Evolutionary conservation across 2,797 vertebrate species (phyloP).

Genomic region (Periparus ater): DNA sequence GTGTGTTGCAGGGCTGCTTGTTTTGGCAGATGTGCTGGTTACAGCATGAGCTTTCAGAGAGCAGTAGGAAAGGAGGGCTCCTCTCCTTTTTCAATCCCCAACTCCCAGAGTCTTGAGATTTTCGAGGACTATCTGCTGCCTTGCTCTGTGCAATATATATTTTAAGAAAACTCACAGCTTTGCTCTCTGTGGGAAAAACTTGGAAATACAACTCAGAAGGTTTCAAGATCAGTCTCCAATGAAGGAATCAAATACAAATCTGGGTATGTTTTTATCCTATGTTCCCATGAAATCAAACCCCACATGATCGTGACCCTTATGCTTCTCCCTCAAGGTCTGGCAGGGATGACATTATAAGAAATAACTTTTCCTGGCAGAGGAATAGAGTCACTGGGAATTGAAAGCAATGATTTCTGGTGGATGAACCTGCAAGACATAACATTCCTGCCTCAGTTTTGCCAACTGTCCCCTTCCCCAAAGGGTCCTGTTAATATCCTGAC

Average conservation of each 20-base stretch:
- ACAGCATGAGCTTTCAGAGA: neutral
- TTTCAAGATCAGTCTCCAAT: neutral
- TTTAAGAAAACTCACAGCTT: neutral
- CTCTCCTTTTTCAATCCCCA: neutral
- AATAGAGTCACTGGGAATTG: neutral
- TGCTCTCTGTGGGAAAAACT: neutral
- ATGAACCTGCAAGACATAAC: neutral
- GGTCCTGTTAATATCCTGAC: neutral
- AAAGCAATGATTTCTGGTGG: neutral
- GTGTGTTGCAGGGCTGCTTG: neutral
- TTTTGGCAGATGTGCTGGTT: neutral
- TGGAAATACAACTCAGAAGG: neutral
- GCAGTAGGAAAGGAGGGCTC: neutral
- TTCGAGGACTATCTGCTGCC: neutral
- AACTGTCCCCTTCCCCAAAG: neutral
- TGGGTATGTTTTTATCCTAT: neutral
- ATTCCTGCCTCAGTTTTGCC: neutral
- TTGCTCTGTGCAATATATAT: neutral
- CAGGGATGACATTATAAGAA: neutral
- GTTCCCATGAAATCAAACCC: conserved; percentile 8
- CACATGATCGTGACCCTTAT: neutral
- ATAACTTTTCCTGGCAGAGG: neutral
- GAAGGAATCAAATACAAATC: neutral
- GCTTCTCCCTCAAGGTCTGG: neutral
- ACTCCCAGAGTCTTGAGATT: neutral